Evolutionary conservation across 2,888 invertebrate species (phyloP).

Genomic region (Spodoptera littoralis): DNA sequence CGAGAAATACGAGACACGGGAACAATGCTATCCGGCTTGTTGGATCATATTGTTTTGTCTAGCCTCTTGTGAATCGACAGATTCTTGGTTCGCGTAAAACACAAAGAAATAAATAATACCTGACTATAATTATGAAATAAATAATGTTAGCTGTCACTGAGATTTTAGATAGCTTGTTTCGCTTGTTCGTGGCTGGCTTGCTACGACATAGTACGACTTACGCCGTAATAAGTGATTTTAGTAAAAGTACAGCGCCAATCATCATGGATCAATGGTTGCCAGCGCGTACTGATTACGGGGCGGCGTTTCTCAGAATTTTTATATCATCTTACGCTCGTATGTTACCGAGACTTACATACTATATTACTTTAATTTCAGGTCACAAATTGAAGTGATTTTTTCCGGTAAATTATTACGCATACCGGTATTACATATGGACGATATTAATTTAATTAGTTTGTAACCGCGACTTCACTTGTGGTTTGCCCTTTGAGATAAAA

Average conservation of each 20-base stretch:
- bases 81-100: conserved; percentile 47
- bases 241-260: conserved; percentile 53
- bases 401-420: conserved; percentile 38
- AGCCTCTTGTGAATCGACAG: conserved; percentile 38
- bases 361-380: conserved; percentile 48
- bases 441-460: conserved; percentile 45
- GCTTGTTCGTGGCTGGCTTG: conserved; percentile 33
- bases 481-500: conserved; percentile 45
- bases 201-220: conserved; percentile 16
- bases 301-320: conserved; percentile 53
- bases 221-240: conserved; percentile 52
- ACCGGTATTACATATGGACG: conserved; percentile 18
- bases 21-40: conserved; percentile 58
- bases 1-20: conserved; percentile 62
- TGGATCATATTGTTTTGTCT: conserved; percentile 57
- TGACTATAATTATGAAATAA: conserved; percentile 54
- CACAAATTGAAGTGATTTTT: conserved; percentile 43
- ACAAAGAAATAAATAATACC: conserved; percentile 48
- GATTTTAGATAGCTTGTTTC: conserved; percentile 43
- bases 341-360: conserved; percentile 48
- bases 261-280: conserved; percentile 52
- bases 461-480: conserved; percentile 22
- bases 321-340: conserved; percentile 47
- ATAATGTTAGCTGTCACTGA: conserved; percentile 50
- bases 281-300: conserved; percentile 46